These are phyloP conservation scores for Geotrupes spiniger DNA, from an alignment of 2,888 invertebrate genomes.

Conservation along the genomic window DNA sequence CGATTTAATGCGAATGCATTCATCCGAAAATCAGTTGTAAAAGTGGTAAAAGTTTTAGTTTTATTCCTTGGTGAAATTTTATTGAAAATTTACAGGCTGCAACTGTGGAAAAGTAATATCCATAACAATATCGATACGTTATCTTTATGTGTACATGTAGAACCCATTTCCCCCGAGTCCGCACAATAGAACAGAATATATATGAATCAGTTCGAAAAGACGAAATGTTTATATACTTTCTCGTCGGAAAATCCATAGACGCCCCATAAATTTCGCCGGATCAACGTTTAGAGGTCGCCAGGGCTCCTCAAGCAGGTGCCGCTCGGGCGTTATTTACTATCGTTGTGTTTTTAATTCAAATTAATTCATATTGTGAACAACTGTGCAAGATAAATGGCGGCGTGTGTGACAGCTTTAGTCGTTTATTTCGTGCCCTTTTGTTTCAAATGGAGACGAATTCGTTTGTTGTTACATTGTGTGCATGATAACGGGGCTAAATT, in stretches of 20 bases:
- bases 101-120: slow-evolving; percentile 41
- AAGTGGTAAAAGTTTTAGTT: slow-evolving; percentile 4
- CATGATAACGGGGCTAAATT: too few species aligned
- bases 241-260: slow-evolving; percentile 12
- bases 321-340: not conserved
- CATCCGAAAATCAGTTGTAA: slow-evolving; percentile 3
- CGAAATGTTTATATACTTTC: slow-evolving; percentile 30
- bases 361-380: not conserved
- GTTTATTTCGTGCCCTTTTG: slow-evolving; percentile 4
- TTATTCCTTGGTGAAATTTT: slow-evolving; percentile 1
- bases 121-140: slow-evolving; percentile 45
- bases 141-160: slow-evolving; percentile 37
- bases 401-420: slow-evolving; percentile 1
- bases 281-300: not conserved
- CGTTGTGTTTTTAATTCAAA: slow-evolving; percentile 1
- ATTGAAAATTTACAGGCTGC: slow-evolving; percentile 37
- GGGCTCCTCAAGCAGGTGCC: not conserved
- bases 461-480: too few species aligned
- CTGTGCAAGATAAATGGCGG: slow-evolving; percentile 1
- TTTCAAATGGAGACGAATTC: slow-evolving; percentile 1
- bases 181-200: slow-evolving; percentile 31
- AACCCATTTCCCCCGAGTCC: slow-evolving; percentile 29
- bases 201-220: slow-evolving; percentile 27
- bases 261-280: not conserved
- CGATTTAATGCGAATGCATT: too few species aligned